These are phyloP conservation scores for Heliconius hortense DNA, from an alignment of 2,888 invertebrate genomes.

Conservation along the genomic window DNA sequence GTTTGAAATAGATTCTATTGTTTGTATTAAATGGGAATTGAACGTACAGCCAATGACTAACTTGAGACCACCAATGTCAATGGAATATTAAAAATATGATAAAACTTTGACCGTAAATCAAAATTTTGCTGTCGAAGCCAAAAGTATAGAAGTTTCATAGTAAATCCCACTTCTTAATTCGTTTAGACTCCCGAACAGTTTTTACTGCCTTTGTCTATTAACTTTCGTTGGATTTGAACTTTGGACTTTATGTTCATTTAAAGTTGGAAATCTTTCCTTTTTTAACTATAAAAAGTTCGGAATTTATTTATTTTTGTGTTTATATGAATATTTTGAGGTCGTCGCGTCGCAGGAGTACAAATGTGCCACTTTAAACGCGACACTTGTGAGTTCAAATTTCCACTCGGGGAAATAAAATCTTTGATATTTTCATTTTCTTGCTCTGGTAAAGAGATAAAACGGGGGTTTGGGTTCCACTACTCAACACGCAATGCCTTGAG, in stretches of 20 bases:
- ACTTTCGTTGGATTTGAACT: not conserved
- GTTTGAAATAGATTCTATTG: not conserved
- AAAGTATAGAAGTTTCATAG: not conserved
- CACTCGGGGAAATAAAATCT: no score
- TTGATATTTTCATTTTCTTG: no score
- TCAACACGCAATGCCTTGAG: no score
- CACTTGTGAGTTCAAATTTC: no score
- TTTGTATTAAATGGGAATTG: no score
- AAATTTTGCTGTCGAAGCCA: conserved; percentile 1
- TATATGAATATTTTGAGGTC: not conserved
- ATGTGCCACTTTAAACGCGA: no score
- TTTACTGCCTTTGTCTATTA: conserved; percentile 18
- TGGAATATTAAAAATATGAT: conserved; percentile 14
- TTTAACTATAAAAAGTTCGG: not conserved
- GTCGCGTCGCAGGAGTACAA: no score
- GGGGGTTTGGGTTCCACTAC: no score
- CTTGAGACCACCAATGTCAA: not conserved
- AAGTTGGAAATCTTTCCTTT: not conserved
- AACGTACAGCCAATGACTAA: not conserved
- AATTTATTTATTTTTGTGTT: not conserved
- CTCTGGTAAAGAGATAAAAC: no score
- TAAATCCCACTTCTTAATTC: conserved; percentile 11
- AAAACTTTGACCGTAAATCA: conserved; percentile 2
- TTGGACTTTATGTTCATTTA: not conserved
- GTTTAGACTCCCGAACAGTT: conserved; percentile 1